These are phyloP conservation scores for Ormyrus rosae DNA, from an alignment of 2,888 invertebrate species.

Conservation along the genomic window DNA sequence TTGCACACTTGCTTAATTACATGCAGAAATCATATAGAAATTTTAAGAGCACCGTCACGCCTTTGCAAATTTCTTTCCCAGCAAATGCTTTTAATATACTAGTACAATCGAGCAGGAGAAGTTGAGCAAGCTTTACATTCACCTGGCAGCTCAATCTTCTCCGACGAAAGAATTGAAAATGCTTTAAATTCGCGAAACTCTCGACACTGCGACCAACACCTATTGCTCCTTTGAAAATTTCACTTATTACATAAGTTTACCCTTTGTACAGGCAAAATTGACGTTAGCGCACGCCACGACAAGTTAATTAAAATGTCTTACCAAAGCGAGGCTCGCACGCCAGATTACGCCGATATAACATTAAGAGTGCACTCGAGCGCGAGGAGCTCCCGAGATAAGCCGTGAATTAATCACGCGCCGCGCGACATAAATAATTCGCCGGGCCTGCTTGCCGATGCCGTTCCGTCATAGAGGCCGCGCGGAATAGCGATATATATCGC, in stretches of 20 bases:
- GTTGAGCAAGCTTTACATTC: no score
- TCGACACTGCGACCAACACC: no score
- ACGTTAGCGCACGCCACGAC: background rate
- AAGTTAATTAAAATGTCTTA: constrained; percentile 43
- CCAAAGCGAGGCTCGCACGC: background rate
- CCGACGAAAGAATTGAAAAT: no score
- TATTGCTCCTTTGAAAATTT: no score
- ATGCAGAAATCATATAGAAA: no score
- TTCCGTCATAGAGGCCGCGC: background rate
- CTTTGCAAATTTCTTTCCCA: no score
- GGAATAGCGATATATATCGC: constrained; percentile 4
- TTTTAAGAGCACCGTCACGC: no score
- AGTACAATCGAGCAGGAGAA: no score
- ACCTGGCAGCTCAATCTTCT: no score
- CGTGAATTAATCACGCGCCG: constrained; percentile 46
- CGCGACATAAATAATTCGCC: constrained; percentile 45
- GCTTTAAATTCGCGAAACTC: no score
- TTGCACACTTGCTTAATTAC: no score
- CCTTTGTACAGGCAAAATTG: background rate
- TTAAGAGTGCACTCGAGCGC: background rate
- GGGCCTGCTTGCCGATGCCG: constrained; percentile 2
- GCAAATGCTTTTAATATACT: no score
- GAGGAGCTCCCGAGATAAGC: constrained; percentile 10
- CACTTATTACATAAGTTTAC: constrained; percentile 17
- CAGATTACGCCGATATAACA: background rate